phyloP scores from a whole-genome alignment of 2,113 vertebrate genomes.

The Cathartes aura region DNA sequence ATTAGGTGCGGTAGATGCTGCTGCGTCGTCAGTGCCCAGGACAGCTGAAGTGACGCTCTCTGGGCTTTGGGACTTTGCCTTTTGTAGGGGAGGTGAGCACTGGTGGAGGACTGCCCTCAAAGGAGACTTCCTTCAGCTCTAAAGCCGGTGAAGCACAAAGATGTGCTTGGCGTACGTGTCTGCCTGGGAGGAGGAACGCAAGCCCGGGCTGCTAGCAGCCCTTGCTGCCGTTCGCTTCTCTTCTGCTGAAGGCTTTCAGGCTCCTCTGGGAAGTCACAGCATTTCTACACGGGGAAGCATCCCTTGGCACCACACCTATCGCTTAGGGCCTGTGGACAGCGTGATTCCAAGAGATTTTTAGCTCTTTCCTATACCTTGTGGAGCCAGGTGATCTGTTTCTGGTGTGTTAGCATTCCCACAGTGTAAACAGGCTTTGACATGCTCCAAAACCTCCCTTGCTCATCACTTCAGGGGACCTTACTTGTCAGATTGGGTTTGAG shows the following conservation, averaged over 20 bases:
- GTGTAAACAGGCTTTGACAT: neutral
- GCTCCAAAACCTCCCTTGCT: neutral
- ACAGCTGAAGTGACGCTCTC: neutral
- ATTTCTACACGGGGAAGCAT: fast-evolving
- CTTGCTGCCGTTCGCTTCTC: neutral
- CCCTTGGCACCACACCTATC: neutral
- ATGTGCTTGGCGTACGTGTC: neutral
- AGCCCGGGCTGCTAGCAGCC: neutral
- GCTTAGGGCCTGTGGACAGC: neutral
- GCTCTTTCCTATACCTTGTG: neutral
- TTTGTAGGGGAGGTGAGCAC: fast-evolving
- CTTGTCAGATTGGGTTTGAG: neutral
- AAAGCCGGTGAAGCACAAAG: neutral
- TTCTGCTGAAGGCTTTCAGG: neutral
- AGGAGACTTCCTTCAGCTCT: neutral
- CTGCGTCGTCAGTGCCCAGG: fast-evolving
- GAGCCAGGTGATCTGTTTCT: neutral
- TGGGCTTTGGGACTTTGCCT: neutral
- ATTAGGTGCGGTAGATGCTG: neutral
- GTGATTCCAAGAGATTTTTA: neutral
- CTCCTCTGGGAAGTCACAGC: neutral
- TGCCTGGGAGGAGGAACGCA: neutral
- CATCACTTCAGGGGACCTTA: neutral
- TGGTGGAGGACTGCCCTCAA: neutral
- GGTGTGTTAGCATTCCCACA: neutral